phyloP scores from a whole-genome alignment of 1,140 invertebrate genomes.

The Drosophila mayri region DNA sequence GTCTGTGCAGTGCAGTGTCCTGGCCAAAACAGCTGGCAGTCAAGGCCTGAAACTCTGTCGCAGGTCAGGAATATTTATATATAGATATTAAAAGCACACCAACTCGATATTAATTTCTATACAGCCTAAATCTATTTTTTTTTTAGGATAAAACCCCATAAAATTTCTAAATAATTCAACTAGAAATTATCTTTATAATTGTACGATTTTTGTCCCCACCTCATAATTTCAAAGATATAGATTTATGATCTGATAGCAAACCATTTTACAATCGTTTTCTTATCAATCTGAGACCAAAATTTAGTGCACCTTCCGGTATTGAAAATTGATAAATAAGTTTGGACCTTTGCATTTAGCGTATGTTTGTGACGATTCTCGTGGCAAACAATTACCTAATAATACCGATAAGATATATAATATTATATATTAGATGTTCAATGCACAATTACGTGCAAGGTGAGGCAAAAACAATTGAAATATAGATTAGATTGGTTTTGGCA shows the following conservation, averaged over 20 bases:
- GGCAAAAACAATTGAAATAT: background rate
- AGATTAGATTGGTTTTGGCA: background rate
- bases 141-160: background rate
- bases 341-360: conserved; percentile 1
- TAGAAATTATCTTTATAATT: background rate
- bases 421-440: background rate
- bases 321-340: conserved; percentile 12
- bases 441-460: background rate
- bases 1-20: conserved; percentile 2
- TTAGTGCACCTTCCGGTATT: conserved; percentile 11
- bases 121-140: background rate
- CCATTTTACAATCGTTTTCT: background rate
- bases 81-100: too few relatives aligned
- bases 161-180: background rate
- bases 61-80: background rate
- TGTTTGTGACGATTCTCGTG: background rate
- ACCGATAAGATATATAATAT: conserved; percentile 6
- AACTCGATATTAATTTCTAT: too few relatives aligned
- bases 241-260: conserved; percentile 5
- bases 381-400: conserved; percentile 3
- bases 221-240: conserved; percentile 18
- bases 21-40: conserved; percentile 1
- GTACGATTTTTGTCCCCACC: background rate
- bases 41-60: conserved; percentile 2
- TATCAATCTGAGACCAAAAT: background rate